Evolutionary conservation across 2,797 vertebrate genomes (phyloP).

Genomic region (Melanotaenia trifasciata): DNA sequence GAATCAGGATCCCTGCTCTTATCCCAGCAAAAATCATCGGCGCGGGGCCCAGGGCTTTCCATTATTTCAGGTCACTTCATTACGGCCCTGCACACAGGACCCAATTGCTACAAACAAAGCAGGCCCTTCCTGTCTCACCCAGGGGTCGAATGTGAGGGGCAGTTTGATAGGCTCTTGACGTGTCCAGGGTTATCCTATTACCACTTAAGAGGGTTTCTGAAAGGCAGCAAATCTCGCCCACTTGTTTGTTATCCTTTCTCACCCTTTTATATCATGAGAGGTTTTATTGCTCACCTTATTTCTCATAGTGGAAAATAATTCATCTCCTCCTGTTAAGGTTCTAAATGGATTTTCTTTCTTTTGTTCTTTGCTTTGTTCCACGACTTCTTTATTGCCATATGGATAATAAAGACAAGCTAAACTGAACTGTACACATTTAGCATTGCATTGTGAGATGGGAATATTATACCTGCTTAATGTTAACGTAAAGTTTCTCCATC

Average conservation of each 20-base stretch:
- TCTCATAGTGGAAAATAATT: slow-evolving; percentile 89
- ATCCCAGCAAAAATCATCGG: slow-evolving; percentile 98
- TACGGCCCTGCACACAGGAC: slow-evolving; percentile 92
- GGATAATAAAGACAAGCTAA: slow-evolving; percentile 42
- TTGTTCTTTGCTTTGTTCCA: slow-evolving; percentile 10
- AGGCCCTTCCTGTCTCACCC: slow-evolving; percentile 95
- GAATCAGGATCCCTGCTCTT: slow-evolving; percentile 99
- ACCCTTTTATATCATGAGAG: slow-evolving; percentile 84
- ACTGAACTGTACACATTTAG: slow-evolving; percentile 9
- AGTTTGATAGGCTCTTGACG: slow-evolving; percentile 97
- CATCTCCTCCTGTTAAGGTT: slow-evolving; percentile 88
- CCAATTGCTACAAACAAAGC: slow-evolving; percentile 97
- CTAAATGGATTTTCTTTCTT: slow-evolving; percentile 77
- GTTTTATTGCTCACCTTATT: slow-evolving; percentile 90
- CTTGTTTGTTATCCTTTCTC: slow-evolving; percentile 92
- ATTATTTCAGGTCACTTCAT: slow-evolving; percentile 99
- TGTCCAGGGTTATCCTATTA: slow-evolving; percentile 99
- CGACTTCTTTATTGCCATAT: slow-evolving; percentile 30
- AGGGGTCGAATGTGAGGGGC: slow-evolving; percentile 98
- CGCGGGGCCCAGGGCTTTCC: slow-evolving; percentile 96
- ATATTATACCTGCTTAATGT: not conserved
- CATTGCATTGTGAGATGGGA: not conserved
- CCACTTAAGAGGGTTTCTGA: slow-evolving; percentile 98
- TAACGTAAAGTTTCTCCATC: slow-evolving; percentile 8
- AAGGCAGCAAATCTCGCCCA: slow-evolving; percentile 96